Evolutionary conservation across 2,888 invertebrate species (phyloP).

Genomic region (Therioaphis trifolii): DNA sequence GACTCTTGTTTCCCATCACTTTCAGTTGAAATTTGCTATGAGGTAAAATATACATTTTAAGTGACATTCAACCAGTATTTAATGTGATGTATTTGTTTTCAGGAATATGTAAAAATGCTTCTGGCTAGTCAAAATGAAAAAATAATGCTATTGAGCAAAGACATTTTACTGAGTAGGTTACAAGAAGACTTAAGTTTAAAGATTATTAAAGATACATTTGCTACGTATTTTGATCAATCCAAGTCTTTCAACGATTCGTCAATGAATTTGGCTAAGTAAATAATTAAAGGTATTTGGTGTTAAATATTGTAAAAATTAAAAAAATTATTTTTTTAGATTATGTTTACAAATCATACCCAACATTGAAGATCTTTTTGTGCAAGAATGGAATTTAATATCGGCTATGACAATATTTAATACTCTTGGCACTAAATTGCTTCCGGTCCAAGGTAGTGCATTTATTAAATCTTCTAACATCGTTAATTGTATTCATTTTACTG

Average conservation of each 20-base stretch:
- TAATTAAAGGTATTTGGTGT: no score
- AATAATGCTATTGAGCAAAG: conserved; percentile 48
- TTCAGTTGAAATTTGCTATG: conserved; percentile 45
- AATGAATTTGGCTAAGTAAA: conserved; percentile 55
- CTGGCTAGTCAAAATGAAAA: conserved; percentile 44
- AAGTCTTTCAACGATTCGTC: conserved; percentile 54
- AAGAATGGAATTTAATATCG: conserved; percentile 58
- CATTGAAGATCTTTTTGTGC: conserved; percentile 14
- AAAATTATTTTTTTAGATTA: conserved; percentile 33
- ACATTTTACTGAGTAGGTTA: conserved; percentile 44
- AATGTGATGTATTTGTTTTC: conserved; percentile 8
- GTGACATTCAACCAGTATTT: neutral
- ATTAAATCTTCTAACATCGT: neutral
- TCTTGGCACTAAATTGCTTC: conserved; percentile 54
- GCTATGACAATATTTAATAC: conserved; percentile 59
- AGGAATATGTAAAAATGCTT: conserved; percentile 49
- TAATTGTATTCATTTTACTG: no score
- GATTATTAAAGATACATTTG: conserved; percentile 47
- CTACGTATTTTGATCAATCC: conserved; percentile 51
- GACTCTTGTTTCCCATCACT: conserved; percentile 52
- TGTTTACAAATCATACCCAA: conserved; percentile 54
- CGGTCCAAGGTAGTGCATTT: conserved; percentile 50
- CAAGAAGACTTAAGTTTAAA: conserved; percentile 20
- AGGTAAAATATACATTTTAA: conserved; percentile 7
- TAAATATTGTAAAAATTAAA: neutral